A percentile compares a stretch with the other conserved stretches of the same genome.
Conservation (phyloP, 2,797 vertebrate genomes). For the Hapalemur alaotrensis region DNA sequence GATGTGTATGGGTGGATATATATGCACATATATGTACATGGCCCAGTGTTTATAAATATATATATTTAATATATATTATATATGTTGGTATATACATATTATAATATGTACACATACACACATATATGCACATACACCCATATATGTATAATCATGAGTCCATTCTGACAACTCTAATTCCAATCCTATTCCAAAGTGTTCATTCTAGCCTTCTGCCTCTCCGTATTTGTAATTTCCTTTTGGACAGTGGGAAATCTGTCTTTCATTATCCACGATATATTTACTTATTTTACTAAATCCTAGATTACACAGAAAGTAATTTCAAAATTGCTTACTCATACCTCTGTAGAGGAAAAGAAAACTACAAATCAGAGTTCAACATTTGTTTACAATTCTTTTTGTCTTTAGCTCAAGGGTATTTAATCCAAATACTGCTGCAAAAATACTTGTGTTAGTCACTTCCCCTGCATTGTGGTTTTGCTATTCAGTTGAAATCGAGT, state of each 20-base stretch:
- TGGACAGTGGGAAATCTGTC: conserved; percentile 33
- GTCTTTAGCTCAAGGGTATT: conserved; percentile 35
- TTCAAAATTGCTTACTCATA: conserved; percentile 60
- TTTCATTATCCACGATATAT: conserved; percentile 45
- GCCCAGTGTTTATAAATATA: background rate
- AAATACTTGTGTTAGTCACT: background rate
- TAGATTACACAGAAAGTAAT: conserved; percentile 59
- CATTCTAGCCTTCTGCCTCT: background rate
- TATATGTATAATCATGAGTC: background rate
- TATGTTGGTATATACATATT: background rate
- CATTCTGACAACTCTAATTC: background rate
- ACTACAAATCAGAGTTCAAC: conserved; percentile 21
- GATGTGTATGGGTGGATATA: background rate
- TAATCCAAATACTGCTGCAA: background rate
- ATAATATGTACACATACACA: background rate
- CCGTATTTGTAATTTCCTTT: conserved; percentile 39
- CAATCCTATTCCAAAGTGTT: background rate
- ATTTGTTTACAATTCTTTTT: conserved; percentile 58
- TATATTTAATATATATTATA: background rate
- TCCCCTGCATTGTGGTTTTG: background rate
- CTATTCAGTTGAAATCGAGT: conserved; percentile 1
- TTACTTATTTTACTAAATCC: conserved; percentile 63
- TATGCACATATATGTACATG: background rate
- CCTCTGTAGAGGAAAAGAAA: background rate
- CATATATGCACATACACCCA: background rate